phyloP scores from a whole-genome alignment of 2,888 invertebrate genomes.

The Polydrusus tereticollis region DNA sequence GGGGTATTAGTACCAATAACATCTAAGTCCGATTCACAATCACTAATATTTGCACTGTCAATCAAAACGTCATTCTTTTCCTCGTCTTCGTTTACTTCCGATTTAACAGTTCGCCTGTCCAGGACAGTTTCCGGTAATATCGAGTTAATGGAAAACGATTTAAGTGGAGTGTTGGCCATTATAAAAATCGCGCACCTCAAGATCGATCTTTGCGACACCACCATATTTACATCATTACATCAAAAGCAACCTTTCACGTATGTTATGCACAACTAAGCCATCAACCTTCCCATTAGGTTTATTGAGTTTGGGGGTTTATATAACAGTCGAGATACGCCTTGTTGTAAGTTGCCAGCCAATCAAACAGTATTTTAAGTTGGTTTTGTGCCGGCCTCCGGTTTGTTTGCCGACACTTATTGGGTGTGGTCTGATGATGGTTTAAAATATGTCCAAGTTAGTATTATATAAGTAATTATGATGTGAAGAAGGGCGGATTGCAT shows the following conservation, averaged over 20 bases:
- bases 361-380: conserved; percentile 24
- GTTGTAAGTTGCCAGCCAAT: conserved; percentile 42
- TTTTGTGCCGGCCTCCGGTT: conserved; percentile 51
- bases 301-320: conserved; percentile 54
- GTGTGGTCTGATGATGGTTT: conserved; percentile 53
- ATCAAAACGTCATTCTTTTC: conserved; percentile 25
- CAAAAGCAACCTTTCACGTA: conserved; percentile 52
- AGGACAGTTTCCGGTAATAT: conserved; percentile 71
- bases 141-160: conserved; percentile 86
- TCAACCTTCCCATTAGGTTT: conserved; percentile 52
- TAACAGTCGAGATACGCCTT: conserved; percentile 55
- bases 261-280: conserved; percentile 47
- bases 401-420: conserved; percentile 56
- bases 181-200: conserved; percentile 48
- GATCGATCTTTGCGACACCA: conserved; percentile 51
- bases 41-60: conserved; percentile 65
- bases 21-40: conserved; percentile 81
- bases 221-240: conserved; percentile 55
- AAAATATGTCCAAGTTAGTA: conserved; percentile 47
- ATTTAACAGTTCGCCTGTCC: conserved; percentile 43
- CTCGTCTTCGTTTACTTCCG: conserved; percentile 41
- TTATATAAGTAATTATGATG: conserved; percentile 54
- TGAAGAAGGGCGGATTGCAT: conserved; percentile 43
- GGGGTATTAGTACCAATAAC: conserved; percentile 82
- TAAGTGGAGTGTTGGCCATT: conserved; percentile 74